These are phyloP conservation scores for Cardiocondyla obscurior DNA, from an alignment of 1,140 invertebrate genomes.

Conservation along the genomic window DNA sequence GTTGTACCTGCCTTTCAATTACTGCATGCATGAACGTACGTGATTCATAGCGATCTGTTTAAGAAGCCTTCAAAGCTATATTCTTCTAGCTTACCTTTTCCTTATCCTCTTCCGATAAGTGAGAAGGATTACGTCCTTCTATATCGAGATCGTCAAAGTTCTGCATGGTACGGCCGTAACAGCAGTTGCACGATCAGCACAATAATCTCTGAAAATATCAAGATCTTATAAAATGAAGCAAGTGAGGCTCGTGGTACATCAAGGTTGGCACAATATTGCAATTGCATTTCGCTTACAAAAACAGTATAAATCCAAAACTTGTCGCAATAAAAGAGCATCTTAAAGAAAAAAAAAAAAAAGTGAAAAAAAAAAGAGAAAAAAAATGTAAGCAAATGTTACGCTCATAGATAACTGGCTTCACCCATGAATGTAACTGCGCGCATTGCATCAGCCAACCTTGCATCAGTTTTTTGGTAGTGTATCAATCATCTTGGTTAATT, in stretches of 20 bases:
- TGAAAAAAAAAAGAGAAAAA: background rate
- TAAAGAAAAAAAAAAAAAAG: background rate
- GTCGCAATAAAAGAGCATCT: background rate
- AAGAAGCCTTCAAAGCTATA: background rate
- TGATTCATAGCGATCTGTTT: background rate
- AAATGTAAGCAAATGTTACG: background rate
- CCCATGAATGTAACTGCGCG: background rate
- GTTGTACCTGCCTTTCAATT: background rate
- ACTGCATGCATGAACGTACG: background rate
- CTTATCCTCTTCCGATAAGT: constrained; percentile 80
- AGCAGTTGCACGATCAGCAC: constrained; percentile 51
- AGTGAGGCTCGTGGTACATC: constrained; percentile 19
- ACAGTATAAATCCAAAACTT: background rate
- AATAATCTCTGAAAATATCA: constrained; percentile 77
- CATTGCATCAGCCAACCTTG: background rate
- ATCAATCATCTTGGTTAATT: background rate
- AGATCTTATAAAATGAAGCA: constrained; percentile 40
- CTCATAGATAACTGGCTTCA: background rate
- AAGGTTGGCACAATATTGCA: constrained; percentile 17
- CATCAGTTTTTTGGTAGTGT: background rate
- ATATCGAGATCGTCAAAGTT: constrained; percentile 84
- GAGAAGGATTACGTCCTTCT: constrained; percentile 82
- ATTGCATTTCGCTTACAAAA: background rate
- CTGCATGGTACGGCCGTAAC: constrained; percentile 76
- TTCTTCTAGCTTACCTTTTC: constrained; percentile 81